Conservation (phyloP, 2,797 vertebrate genomes). For the Potorous gilbertii region DNA sequence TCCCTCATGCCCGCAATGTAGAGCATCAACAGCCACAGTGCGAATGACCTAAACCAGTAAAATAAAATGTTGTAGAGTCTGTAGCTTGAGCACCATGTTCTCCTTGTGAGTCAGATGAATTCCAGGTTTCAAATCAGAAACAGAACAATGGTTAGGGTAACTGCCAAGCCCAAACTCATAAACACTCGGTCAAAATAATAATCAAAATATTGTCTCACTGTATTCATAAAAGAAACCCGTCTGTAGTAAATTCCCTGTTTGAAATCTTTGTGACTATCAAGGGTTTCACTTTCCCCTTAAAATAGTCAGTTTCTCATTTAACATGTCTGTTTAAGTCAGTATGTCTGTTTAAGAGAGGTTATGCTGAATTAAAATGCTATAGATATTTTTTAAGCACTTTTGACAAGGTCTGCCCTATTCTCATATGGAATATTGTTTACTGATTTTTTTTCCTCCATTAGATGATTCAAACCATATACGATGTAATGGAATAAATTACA, state of each 20-base stretch:
- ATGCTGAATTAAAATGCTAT: slow-evolving; percentile 30
- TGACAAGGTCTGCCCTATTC: background rate
- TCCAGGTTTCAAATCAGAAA: slow-evolving; percentile 78
- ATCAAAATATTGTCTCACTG: slow-evolving; percentile 64
- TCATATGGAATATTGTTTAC: slow-evolving; percentile 21
- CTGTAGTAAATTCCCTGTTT: slow-evolving; percentile 60
- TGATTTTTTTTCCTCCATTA: slow-evolving; percentile 49
- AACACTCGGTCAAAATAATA: slow-evolving; percentile 72
- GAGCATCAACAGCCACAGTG: slow-evolving; percentile 60
- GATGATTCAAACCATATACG: slow-evolving; percentile 56
- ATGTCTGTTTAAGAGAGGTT: slow-evolving; percentile 1
- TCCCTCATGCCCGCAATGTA: slow-evolving; percentile 72
- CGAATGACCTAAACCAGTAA: slow-evolving; percentile 77
- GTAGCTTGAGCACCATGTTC: slow-evolving; percentile 39
- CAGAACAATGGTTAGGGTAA: slow-evolving; percentile 67
- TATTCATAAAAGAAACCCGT: slow-evolving; percentile 49
- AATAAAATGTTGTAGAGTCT: slow-evolving; percentile 64
- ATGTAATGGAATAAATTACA: slow-evolving; percentile 38
- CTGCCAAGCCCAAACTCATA: slow-evolving; percentile 65
- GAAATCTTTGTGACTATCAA: slow-evolving; percentile 58
- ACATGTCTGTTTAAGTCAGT: slow-evolving; percentile 40
- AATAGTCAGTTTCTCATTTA: slow-evolving; percentile 66
- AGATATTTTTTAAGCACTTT: slow-evolving; percentile 33
- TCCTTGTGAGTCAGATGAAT: slow-evolving; percentile 64
- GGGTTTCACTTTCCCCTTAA: slow-evolving; percentile 54